phyloP scores from a whole-genome alignment of 2,113 vertebrate genomes.

The Anthoscopus minutus region DNA sequence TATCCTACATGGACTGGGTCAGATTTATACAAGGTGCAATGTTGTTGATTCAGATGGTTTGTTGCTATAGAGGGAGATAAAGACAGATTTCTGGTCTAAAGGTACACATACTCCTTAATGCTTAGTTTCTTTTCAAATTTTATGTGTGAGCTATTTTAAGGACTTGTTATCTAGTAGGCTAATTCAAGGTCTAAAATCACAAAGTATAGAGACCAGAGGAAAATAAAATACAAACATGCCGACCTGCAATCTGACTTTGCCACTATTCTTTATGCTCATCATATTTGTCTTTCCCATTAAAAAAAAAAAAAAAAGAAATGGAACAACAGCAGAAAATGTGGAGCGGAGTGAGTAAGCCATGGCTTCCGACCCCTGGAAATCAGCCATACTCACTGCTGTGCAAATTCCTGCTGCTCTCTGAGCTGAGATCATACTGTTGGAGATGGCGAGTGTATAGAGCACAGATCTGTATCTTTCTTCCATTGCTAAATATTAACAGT shows the following conservation, averaged over 20 bases:
- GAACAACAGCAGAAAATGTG: neutral
- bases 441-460: slow-evolving; percentile 45
- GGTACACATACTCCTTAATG: neutral
- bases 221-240: neutral
- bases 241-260: neutral
- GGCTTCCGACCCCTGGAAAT: slow-evolving; percentile 49
- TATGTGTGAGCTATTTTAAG: neutral
- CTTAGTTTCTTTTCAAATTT: neutral
- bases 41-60: neutral
- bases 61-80: neutral
- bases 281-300: neutral
- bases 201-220: neutral
- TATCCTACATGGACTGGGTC: neutral
- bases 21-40: neutral
- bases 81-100: neutral
- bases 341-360: slow-evolving; percentile 3
- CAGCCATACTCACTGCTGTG: slow-evolving; percentile 37
- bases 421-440: slow-evolving; percentile 57
- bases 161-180: neutral
- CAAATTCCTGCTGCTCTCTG: slow-evolving; percentile 57
- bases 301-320: neutral
- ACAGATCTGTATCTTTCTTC: slow-evolving; percentile 39
- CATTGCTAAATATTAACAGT: slow-evolving; percentile 42
- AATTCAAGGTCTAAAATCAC: neutral
- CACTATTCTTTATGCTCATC: neutral